Conservation (phyloP, 2,888 invertebrate genomes). For the Neoascia interrupta region DNA sequence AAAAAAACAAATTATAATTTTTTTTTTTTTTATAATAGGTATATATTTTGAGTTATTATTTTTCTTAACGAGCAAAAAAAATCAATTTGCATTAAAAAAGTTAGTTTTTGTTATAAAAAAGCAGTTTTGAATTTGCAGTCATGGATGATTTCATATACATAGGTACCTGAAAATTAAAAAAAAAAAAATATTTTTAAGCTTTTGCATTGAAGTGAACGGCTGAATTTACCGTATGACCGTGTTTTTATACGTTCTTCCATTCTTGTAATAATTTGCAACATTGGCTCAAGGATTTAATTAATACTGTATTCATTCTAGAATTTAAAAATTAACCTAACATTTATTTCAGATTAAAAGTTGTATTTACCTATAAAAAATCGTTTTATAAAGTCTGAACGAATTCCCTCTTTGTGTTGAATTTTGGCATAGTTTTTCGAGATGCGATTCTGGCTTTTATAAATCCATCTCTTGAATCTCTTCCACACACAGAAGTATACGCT, state of each 20-base stretch:
- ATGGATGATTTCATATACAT: too few species aligned
- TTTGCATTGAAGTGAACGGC: background rate
- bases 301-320: too few species aligned
- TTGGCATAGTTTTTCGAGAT: background rate
- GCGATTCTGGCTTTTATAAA: background rate
- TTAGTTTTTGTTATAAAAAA: too few species aligned
- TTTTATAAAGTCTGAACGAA: background rate
- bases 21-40: too few species aligned
- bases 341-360: too few species aligned
- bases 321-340: background rate
- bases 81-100: too few species aligned
- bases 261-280: background rate
- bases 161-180: background rate
- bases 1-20: too few species aligned
- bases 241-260: too few species aligned
- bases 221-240: background rate
- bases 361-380: background rate
- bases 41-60: too few species aligned
- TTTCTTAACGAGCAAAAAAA: too few species aligned
- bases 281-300: background rate
- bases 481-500: constrained; percentile 13
- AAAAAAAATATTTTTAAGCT: background rate
- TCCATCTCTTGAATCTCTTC: constrained; percentile 8
- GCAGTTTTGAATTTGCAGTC: too few species aligned
- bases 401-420: background rate